Evolutionary conservation across 2,888 invertebrate species (phyloP), one percentile per base, ranked within the genome.

Genomic region (Beris morrisii): DNA sequence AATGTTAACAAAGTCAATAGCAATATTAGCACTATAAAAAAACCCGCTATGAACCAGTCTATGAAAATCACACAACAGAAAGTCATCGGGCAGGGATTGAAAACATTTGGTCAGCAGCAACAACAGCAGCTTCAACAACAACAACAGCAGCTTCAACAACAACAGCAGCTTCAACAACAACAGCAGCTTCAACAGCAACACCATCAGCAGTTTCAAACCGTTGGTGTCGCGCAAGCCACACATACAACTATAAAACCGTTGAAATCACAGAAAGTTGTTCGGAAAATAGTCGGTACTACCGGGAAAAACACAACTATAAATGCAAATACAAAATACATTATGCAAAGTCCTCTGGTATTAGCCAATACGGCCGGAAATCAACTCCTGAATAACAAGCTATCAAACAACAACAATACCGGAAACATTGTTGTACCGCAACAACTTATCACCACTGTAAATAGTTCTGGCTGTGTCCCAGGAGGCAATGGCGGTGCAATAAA

Each of bases 401-500:
- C 46, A 6, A 68, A 57, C 11, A 68, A 44, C 61, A 65, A 64
- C 58, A 66, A 65, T 64, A 28, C 66, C n/a, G 70, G 70, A 30
- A 72, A 72, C 43, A 71, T 73, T 22, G 68, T 72, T 69, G 70
- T 73, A n/a, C 70, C 71, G 66, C 73, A 72, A 45, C 71, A 72
- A 32, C 71, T 70, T 11, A 64, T 73, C 9, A 71, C 70, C 54
- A 69, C 72, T 11, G 69, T 72, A 30, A 63, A 63, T 30, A 72
- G 68, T 64, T 66, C 55, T 9, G 67, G 67, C 32, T 69, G 71
- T 38, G 44, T 38, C 0, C 57, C 28, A 48, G 28, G 44, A 46
- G 2, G 45, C 56, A 55, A 53, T 22, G 68, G 70, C 56, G 72
- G 75, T 31, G 77, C 78, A 28, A 81, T 81, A 9, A 81, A 81